Base-by-base conservation (phyloP, 2,113 vertebrate species). In the Chascanopsetta lugubris region DNA sequence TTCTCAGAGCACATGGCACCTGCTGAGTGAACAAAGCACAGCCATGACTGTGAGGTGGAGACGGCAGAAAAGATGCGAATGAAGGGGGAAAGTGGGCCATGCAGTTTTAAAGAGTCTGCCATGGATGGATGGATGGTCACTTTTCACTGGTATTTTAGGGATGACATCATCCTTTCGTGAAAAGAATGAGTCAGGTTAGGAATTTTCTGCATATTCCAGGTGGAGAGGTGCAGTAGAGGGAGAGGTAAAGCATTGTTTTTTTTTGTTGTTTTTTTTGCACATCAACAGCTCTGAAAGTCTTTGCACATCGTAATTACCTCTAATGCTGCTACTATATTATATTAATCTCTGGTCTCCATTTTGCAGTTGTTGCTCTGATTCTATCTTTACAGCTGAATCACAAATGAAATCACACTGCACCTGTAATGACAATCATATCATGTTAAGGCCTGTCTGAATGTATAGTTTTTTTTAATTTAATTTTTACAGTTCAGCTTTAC, bases 121-220 rank as follows among this genome's bases (percentile, higher is more conserved):
- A 72, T 1, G 53, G 56, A 26, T 70, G 62, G 72, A 61, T 73
- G 83, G 57, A 32, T 80, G 77, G 61, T 62, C 65, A 69, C 49
- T 68, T 66, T 71, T 72, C 61, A 77, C 21, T 69, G 26, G 61
- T 38, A 36, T 77, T 60, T n/a, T 26, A n/a, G 43, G 49, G 40
- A 81, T 89, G 84, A 89, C 84, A 83, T 89, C 86, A 87, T 77
- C 45, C 34, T 40, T 59, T 12, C 26, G 18, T 69, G 24, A 77
- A 72, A 63, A 49, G 57, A 77, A 66, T 84, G 79, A 80, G 64
- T 87, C 71, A 10, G 51, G 43, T 25, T 22, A 56, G 64, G 58
- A 72, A 61, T 40, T 66, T 61, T 43, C 51, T 30, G 21, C 38
- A 46, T 56, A 30, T 29, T 56, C 20, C 46, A 63, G 45, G 29